These are phyloP conservation scores for Xestia rhomboidea DNA, from an alignment of 2,888 invertebrate genomes.

Conservation along the genomic window DNA sequence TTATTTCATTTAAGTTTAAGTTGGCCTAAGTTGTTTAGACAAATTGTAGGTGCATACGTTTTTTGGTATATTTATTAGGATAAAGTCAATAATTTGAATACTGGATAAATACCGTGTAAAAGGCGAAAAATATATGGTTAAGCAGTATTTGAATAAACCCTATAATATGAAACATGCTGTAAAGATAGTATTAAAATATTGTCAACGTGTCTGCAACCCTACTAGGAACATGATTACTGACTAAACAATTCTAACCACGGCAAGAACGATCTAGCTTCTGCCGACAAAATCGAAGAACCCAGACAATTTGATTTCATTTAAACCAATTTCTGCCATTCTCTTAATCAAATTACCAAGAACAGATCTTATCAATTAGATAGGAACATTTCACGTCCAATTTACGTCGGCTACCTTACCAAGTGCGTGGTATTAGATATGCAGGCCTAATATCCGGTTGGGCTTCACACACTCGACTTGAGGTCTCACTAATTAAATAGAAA, in stretches of 20 bases:
- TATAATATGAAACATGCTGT: neutral
- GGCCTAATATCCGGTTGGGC: slow-evolving; percentile 78
- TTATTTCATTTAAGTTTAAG: too few species aligned
- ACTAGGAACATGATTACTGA: neutral
- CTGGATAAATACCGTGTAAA: too few species aligned
- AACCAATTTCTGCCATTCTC: slow-evolving; percentile 9
- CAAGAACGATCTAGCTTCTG: neutral
- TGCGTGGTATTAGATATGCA: slow-evolving; percentile 62
- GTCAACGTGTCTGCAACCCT: neutral
- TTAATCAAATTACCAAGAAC: slow-evolving; percentile 46
- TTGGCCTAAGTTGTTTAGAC: too few species aligned
- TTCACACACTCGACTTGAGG: slow-evolving; percentile 76
- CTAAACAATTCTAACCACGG: neutral
- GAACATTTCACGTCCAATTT: slow-evolving; percentile 61
- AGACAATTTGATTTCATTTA: neutral
- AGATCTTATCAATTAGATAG: slow-evolving; percentile 56
- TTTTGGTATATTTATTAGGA: neutral
- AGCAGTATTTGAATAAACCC: neutral
- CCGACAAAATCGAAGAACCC: neutral
- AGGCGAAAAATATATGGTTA: too few species aligned
- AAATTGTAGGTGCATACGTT: neutral
- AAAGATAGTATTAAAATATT: neutral
- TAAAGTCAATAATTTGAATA: neutral
- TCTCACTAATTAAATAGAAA: slow-evolving; percentile 86
- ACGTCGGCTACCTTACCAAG: slow-evolving; percentile 49